phyloP scores from a whole-genome alignment of 2,113 vertebrate species.

The Semicossyphus pulcher region DNA sequence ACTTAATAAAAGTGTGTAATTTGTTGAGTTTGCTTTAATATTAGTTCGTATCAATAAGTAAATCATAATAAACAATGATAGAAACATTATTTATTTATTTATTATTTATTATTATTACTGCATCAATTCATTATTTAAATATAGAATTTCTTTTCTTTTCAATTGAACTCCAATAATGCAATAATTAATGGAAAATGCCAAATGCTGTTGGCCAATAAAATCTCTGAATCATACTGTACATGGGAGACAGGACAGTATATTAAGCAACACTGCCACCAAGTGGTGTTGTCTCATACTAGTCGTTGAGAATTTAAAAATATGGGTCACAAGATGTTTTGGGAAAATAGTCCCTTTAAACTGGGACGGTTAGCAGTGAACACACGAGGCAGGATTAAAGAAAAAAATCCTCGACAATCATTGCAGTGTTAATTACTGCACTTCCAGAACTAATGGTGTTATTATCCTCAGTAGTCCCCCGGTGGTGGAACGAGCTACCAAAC shows the following conservation, averaged over 20 bases:
- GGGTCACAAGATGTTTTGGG: slow-evolving; percentile 28
- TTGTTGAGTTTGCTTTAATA: no score
- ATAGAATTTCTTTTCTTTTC: no score
- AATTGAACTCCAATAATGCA: neutral
- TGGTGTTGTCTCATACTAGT: slow-evolving; percentile 27
- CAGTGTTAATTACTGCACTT: slow-evolving; percentile 22
- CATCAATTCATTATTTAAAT: no score
- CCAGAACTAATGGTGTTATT: slow-evolving; percentile 29
- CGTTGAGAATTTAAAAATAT: slow-evolving; percentile 1
- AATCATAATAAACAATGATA: no score
- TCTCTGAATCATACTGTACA: neutral
- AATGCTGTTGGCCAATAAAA: neutral
- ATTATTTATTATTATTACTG: no score
- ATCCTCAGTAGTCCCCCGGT: no score
- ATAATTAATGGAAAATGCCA: neutral
- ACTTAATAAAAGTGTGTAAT: no score
- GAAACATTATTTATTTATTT: no score
- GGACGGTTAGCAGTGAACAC: slow-evolving; percentile 27
- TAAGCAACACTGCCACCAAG: slow-evolving; percentile 58
- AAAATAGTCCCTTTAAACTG: slow-evolving; percentile 18
- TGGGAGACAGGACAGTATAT: neutral
- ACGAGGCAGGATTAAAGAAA: slow-evolving; percentile 18
- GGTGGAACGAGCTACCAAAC: no score
- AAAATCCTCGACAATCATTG: slow-evolving; percentile 2
- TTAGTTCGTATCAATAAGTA: no score